Evolutionary conservation across 2,797 vertebrate genomes (phyloP), one percentile per base, ranked within the genome.

Genomic region (Spheniscus humboldti): DNA sequence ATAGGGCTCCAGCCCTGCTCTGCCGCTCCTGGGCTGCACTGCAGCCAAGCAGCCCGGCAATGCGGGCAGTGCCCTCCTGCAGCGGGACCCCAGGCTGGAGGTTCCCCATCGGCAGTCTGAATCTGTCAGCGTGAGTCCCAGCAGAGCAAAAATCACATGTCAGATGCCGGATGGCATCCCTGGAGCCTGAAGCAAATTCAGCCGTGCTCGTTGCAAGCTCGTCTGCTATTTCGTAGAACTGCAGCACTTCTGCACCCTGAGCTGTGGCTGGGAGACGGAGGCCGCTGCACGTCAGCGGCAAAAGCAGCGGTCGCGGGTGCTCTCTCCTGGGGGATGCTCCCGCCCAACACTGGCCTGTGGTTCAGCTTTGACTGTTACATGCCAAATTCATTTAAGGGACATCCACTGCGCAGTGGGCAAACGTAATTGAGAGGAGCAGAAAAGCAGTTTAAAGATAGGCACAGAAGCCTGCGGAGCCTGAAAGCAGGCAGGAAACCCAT

Each of bases 401-500:
- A 55, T 15, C 35, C 64, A 57, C 53, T 6, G 45, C 1, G 1
- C 75, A 41, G 50, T 0, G 19, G 56, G 68, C 72, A 60, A 45
- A 66, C 10, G 73, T 27, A 88, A 90, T 60, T 69, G 57, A 94
- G 79, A 78, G 90, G 82, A 73, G 82, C 63, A 86, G 94, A 86
- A 88, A 45, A 66, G 92, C 75, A 74, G 88, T 93, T 91, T 93
- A 92, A 96, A 95, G 96, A 92, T 78, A 94, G 91, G 82, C 52
- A 47, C 45, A 67, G 94, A 27, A 89, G 82, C 37, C 60, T 14
- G 24, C 9, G 8, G 72, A 91, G 77, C 68, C 67, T 92, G 95
- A 92, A 71, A 86, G 94, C 88, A 85, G 77, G 80, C 90, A 96
- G 94, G 96, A 96, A 97, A 93, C 90, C 94, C 94, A 96, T 94